A percentile compares a stretch with the other conserved stretches of the same genome.
Evolutionary conservation across 2,113 vertebrate species (phyloP).

Genomic region (Pituophis catenifer): DNA sequence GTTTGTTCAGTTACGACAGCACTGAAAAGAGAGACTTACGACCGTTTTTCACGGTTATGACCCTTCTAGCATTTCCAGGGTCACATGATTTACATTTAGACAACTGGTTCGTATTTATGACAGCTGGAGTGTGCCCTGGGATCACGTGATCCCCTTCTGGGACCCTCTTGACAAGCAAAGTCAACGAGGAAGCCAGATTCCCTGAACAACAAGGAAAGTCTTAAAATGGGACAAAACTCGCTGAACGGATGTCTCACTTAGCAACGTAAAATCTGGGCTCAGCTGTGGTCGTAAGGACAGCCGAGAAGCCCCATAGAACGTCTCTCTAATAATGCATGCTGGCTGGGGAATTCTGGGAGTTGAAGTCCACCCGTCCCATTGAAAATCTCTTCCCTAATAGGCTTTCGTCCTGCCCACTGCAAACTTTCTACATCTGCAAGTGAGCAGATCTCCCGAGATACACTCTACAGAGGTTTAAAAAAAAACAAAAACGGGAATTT

Average conservation of each 20-base stretch:
- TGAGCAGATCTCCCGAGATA: neutral
- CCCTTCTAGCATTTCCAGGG: too few species aligned
- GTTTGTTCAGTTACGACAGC: neutral
- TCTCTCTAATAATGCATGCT: neutral
- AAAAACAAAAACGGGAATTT: neutral
- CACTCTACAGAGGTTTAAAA: neutral
- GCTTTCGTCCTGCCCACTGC: too few species aligned
- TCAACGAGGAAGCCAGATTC: too few species aligned
- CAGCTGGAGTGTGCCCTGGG: too few species aligned
- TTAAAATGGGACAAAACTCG: neutral
- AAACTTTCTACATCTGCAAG: neutral
- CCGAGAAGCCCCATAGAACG: neutral
- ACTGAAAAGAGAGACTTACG: neutral
- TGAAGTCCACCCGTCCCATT: neutral
- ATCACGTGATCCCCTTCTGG: too few species aligned
- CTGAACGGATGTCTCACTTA: neutral
- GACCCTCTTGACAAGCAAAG: neutral
- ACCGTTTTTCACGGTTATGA: neutral
- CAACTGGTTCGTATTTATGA: too few species aligned
- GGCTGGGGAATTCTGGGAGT: neutral
- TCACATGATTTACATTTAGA: too few species aligned
- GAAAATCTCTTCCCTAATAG: neutral
- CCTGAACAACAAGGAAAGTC: neutral
- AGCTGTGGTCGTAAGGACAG: neutral
- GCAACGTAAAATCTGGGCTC: neutral